Conservation (phyloP, 1,140 invertebrate species). For the Colletes latitarsis region DNA sequence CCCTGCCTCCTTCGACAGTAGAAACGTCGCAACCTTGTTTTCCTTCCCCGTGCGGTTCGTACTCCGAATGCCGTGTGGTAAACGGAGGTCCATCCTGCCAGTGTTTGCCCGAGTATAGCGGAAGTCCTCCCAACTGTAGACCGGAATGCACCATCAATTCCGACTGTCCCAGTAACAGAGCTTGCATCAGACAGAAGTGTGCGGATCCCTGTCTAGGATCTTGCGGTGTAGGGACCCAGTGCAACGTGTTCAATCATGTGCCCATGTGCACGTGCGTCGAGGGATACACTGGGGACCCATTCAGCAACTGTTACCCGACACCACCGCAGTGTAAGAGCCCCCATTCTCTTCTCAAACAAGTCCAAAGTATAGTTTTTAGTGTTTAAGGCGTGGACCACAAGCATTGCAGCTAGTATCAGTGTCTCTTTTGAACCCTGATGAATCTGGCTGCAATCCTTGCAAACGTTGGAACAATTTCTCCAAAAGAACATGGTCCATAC, state of each 20-base stretch:
- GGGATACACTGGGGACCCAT: slow-evolving; percentile 82
- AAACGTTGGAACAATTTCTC: too few species aligned
- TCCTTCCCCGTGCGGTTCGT: slow-evolving; percentile 85
- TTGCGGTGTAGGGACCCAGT: slow-evolving; percentile 76
- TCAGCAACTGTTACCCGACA: slow-evolving; percentile 78
- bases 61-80: slow-evolving; percentile 79
- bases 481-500: too few species aligned
- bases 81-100: slow-evolving; percentile 83
- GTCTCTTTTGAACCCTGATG: too few species aligned
- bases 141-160: slow-evolving; percentile 88
- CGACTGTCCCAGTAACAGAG: slow-evolving; percentile 86
- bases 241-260: slow-evolving; percentile 77
- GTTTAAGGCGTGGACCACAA: too few species aligned
- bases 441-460: too few species aligned
- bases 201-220: slow-evolving; percentile 87
- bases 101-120: slow-evolving; percentile 74
- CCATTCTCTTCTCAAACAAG: not conserved
- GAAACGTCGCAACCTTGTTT: slow-evolving; percentile 80
- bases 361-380: too few species aligned
- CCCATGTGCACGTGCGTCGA: slow-evolving; percentile 78
- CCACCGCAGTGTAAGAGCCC: not conserved
- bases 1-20: not conserved
- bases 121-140: slow-evolving; percentile 83
- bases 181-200: slow-evolving; percentile 88
- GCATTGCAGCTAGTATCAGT: too few species aligned